A percentile compares a stretch with the other conserved stretches of the same genome.
These are phyloP conservation scores for Anguilla rostrata DNA, from an alignment of 2,113 vertebrate genomes.

Conservation along the genomic window DNA sequence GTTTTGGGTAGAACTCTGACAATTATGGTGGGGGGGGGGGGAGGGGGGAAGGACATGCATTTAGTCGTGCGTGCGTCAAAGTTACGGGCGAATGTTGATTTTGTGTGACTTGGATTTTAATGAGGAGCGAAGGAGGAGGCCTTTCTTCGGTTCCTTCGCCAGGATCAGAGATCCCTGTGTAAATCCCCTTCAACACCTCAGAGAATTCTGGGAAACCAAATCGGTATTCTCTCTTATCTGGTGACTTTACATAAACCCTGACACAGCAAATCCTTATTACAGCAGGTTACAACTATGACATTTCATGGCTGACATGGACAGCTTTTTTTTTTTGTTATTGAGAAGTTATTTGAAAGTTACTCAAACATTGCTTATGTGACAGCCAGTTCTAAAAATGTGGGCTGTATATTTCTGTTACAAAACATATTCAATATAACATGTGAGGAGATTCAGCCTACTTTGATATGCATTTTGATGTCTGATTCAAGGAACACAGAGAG, in stretches of 20 bases:
- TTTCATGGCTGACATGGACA: slow-evolving; percentile 7
- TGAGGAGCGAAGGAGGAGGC: too few relatives aligned
- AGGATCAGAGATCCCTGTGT: neutral
- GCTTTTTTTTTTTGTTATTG: slow-evolving; percentile 1
- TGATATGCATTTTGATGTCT: neutral
- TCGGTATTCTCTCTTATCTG: neutral
- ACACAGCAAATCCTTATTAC: neutral
- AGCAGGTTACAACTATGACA: neutral
- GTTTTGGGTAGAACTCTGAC: too few relatives aligned
- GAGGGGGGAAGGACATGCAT: neutral
- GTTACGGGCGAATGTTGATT: too few relatives aligned
- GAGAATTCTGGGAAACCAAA: neutral
- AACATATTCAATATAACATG: neutral
- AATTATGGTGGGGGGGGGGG: too few relatives aligned
- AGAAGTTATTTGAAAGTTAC: neutral
- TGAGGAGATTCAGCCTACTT: neutral
- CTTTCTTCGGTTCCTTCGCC: too few relatives aligned
- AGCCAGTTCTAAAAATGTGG: neutral
- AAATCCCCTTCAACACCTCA: neutral
- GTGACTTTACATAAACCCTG: neutral
- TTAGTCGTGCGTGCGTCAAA: too few relatives aligned
- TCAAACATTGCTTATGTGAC: neutral
- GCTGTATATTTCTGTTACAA: neutral
- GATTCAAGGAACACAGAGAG: neutral
- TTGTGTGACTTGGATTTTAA: too few relatives aligned